phyloP scores from a whole-genome alignment of 2,797 vertebrate species.

The Anomalospiza imberbis region DNA sequence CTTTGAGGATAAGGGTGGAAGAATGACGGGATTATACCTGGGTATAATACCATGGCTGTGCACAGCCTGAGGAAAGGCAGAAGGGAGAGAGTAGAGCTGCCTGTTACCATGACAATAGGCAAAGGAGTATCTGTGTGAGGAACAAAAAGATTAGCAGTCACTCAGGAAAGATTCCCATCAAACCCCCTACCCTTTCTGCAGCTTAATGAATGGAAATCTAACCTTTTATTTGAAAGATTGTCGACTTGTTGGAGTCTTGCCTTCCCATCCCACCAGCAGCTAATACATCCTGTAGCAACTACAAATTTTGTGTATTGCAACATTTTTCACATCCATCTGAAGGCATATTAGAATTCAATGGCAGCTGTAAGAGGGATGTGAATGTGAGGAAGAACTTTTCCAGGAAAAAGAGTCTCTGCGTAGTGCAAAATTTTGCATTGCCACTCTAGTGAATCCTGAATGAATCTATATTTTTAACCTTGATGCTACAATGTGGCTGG shows the following conservation, averaged over 20 bases:
- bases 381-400: background rate
- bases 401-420: background rate
- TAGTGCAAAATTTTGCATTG: background rate
- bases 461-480: background rate
- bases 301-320: background rate
- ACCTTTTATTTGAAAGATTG: background rate
- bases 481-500: background rate
- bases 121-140: background rate
- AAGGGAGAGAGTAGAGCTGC: background rate
- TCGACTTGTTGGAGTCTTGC: background rate
- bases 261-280: background rate
- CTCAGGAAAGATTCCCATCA: conserved; percentile 11
- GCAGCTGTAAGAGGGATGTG: background rate
- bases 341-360: background rate
- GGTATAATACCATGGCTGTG: background rate
- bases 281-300: background rate
- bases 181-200: background rate
- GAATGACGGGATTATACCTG: background rate
- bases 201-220: background rate
- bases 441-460: background rate
- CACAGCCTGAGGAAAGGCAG: background rate
- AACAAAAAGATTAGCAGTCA: conserved; percentile 15
- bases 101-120: conserved; percentile 55
- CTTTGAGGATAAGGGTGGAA: background rate
- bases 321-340: background rate